Conservation (phyloP, 2,888 invertebrate genomes). For the Luperina testacea region DNA sequence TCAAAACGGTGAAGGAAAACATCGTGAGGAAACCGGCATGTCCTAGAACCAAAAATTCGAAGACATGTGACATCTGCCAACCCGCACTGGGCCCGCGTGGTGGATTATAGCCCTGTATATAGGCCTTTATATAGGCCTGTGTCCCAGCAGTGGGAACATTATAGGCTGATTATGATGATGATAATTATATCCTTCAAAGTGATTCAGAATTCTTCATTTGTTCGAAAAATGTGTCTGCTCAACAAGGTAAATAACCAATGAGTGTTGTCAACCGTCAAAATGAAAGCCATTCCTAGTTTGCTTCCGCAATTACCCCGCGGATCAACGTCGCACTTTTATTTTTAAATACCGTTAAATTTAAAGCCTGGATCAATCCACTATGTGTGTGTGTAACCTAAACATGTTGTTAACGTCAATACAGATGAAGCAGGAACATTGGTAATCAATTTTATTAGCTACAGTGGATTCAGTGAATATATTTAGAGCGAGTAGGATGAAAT, state of each 20-base stretch:
- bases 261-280: neutral
- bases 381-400: conserved; percentile 2
- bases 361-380: conserved; percentile 10
- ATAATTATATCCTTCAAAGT: no score
- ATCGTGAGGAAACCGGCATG: no score
- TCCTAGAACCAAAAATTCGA: no score
- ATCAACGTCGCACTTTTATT: neutral
- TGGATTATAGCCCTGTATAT: no score
- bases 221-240: neutral
- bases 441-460: conserved; percentile 43
- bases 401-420: conserved; percentile 20
- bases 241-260: neutral
- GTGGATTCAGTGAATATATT: conserved; percentile 41
- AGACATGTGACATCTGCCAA: no score
- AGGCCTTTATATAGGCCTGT: no score
- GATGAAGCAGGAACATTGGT: conserved; percentile 33
- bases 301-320: neutral
- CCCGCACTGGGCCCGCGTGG: no score
- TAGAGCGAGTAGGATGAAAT: conserved; percentile 32
- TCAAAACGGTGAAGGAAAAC: no score
- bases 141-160: no score
- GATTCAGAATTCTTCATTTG: neutral
- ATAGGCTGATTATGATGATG: no score
- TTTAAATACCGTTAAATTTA: conserved; percentile 1
- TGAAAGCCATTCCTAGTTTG: neutral